Base-by-base conservation (phyloP, 2,113 vertebrate genomes). In the Neodon shergylaensis region DNA sequence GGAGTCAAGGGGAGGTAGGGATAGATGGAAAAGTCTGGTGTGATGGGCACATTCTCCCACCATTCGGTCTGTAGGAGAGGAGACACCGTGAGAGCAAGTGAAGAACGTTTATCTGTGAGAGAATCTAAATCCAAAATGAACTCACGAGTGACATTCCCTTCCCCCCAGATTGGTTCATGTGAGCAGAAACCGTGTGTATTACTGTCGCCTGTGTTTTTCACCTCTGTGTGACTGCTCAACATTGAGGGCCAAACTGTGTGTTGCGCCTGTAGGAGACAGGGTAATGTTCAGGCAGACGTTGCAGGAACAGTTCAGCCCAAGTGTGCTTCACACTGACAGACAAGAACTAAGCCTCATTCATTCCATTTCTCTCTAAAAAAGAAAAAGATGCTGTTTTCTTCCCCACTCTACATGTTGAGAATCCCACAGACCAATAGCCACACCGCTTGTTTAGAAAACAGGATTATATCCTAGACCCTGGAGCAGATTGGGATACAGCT, bases 241-340 rank as follows among this genome's bases (percentile, higher is more conserved):
- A 0, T 68, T 8, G 14, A 92, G 14, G 54, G 36, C 26, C 28
- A 6, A 16, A 36, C 63, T 1, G 0, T 58, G 24, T 24, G 7
- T 42, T 8, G 0, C 0, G 39, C 42, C 1, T 12, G 1, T 21
- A 26, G 54, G 47, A 58, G 65, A 52, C 12, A 16, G 22, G 2
- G 1, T 16, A 28, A 44, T 5, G 47, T 14, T 31, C 22, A 26
- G 54, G 33, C 42, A 89, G 42, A 16, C 33, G 49, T 8, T 72
- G 31, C 7, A 17, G 10, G 49, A 85, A 33, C 58, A 54, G 2
- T 42, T 91, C 65, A 21, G 73, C n/a, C 58, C n/a, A 24, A 65
- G 9, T 11, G 42, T 79, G 36, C 28, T 88, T 49, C 63, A 47
- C 3, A 11, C 47, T 63, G 42, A 8, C 42, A 92, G 47, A 14